Evolutionary conservation across 2,888 invertebrate genomes (phyloP), one percentile per base, ranked within the genome.

Genomic region (Notocelia uddmanniana): DNA sequence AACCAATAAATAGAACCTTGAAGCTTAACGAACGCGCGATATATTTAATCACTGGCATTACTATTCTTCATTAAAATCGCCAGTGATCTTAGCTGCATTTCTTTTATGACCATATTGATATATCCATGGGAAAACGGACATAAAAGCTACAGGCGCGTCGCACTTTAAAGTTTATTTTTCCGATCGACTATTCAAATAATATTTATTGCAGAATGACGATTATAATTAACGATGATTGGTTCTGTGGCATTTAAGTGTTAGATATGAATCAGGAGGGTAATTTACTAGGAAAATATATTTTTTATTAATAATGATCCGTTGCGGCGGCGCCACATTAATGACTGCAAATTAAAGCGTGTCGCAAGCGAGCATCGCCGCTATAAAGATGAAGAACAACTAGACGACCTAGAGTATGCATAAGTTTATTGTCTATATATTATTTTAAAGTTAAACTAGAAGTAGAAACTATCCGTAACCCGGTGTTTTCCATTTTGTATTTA

Each of bases 191-290:
- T 52, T 34, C 5, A 6, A 15, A 3, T 41, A 21, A 59, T 15
- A 8, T 21, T 59, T 19, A 13, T 18, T n/a, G 34, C 11, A 10
- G n/a, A 54, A 15, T 26, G 54, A n/a, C 55, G n/a, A 55, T 26
- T 26, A 26, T n/a, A 2, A 55, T 55, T 26, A 55, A 26, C 18
- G 34, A 21, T 37, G 15, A 64, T 64, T 52, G 34, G 21, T 54
- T 37, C 64, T n/a, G 64, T 13, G 52, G 31, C 15, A 64, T 52
- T 64, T 54, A 63, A 63, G 31, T 18, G 31, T 31, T 31, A 37
- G 52, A 64, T 63, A 62, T 52, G 31, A 54, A 54, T 54, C 52
- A 34, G n/a, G 13, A 10, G 3, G 6, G 18, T 34, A 55, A 26
- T 57, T 45, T 67, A 45, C 66, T 67, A 0, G 45, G 55, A 57